A percentile compares a stretch with the other conserved stretches of the same genome.
Evolutionary conservation across 1,140 invertebrate genomes (phyloP).

Genomic region (Polypedilum vanderplanki): DNA sequence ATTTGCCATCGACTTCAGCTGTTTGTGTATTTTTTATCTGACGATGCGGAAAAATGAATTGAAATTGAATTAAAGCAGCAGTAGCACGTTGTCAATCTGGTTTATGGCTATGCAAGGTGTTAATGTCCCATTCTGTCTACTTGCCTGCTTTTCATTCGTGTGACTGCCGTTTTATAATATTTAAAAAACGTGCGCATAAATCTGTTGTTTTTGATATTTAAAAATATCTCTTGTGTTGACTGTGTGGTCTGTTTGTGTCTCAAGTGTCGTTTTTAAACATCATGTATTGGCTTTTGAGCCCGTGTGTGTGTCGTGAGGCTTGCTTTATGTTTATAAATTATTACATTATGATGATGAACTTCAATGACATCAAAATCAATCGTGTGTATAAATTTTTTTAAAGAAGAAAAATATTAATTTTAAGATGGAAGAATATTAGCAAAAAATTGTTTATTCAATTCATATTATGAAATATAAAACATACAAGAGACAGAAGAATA

Average conservation of each 20-base stretch:
- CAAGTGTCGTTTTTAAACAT: neutral
- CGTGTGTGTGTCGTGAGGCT: neutral
- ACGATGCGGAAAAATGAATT: neutral
- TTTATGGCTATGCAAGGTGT: neutral
- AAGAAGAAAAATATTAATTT: neutral
- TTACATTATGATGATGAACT: constrained; percentile 8
- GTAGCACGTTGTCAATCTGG: constrained; percentile 22
- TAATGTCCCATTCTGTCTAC: constrained; percentile 10
- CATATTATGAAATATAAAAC: neutral
- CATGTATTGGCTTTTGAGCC: neutral
- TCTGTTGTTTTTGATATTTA: constrained; percentile 1
- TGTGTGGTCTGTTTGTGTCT: constrained; percentile 11
- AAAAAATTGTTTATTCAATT: too few species aligned
- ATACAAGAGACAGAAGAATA: neutral
- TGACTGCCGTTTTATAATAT: neutral
- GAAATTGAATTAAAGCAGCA: neutral
- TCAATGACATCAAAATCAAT: constrained; percentile 19
- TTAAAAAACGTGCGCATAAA: constrained; percentile 12
- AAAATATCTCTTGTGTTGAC: neutral
- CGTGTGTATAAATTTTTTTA: neutral
- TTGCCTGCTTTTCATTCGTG: neutral
- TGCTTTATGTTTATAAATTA: constrained; percentile 8
- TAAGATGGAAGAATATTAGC: too few species aligned
- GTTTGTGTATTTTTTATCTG: neutral
- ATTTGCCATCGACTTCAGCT: neutral